Evolutionary conservation across 1,140 invertebrate species (phyloP), one percentile per base, ranked within the genome.

Genomic region (Steinernema khuongi): DNA sequence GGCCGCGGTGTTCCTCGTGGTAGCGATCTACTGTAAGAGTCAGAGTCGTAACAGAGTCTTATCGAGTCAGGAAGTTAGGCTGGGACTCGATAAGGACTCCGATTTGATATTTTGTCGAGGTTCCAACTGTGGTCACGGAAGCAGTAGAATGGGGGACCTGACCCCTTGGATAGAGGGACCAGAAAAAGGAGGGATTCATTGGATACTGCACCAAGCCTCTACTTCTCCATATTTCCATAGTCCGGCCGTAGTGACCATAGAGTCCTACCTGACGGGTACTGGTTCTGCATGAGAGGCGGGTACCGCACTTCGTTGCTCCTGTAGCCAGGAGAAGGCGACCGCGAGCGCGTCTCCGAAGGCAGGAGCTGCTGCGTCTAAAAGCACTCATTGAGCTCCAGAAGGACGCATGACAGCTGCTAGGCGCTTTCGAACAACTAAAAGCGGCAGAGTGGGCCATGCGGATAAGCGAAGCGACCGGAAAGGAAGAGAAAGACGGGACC

Each of bases 311-410:
- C 50, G 50, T 60, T 60, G 50, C 70, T 71, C 32, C 73, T 68
- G 31, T 77, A 72, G 22, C 76, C 28, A 29, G 76, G 76, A 28
- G 73, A 72, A 67, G 60, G 60, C 11, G 76, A 77, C 31, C 68
- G 32, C 2, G 76, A 77, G 28, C 73, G 69, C 43, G 71, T 70
- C 28, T 70, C 76, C 32, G 60, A 60, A 68, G 75, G 66, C 36
- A 76, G 41, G 30, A 76, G 67, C 41, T 76, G 75, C 36, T 76
- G 70, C 0, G 75, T 76, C 75, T 76, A 44, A 66, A 76, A 73
- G 7, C n/a, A n/a, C n/a, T n/a, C n/a, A n/a, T n/a, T n/a, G n/a
- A n/a, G n/a, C n/a, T n/a, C n/a, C n/a, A n/a, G n/a, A n/a, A n/a
- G n/a, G n/a, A n/a, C n/a, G n/a, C n/a, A n/a, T n/a, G n/a, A n/a